Conservation (phyloP, 1,140 invertebrate genomes). For the Drosophila kohkoa region DNA sequence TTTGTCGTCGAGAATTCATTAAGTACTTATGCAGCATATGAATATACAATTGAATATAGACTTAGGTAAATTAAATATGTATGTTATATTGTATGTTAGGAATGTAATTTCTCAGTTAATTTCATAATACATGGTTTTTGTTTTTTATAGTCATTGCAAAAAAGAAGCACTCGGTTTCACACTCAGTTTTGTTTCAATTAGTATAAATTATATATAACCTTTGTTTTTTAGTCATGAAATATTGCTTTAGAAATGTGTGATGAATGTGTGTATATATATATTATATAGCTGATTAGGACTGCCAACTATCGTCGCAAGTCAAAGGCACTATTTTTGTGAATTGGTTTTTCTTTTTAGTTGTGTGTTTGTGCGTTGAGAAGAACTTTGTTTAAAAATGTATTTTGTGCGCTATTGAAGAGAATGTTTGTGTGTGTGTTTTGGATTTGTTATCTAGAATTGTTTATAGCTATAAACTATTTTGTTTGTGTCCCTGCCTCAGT, state of each 20-base stretch:
- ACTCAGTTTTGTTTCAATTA: slow-evolving; percentile 15
- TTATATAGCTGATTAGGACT: slow-evolving; percentile 34
- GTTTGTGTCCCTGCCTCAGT: slow-evolving; percentile 71
- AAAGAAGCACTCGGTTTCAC: slow-evolving; percentile 34
- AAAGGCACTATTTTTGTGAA: slow-evolving; percentile 74
- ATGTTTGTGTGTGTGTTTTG: slow-evolving; percentile 2
- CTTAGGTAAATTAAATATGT: slow-evolving; percentile 45
- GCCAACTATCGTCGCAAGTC: slow-evolving; percentile 48
- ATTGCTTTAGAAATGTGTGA: slow-evolving; percentile 28
- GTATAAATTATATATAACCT: not conserved
- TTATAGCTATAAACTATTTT: slow-evolving; percentile 67
- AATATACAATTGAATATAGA: slow-evolving; percentile 35
- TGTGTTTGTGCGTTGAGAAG: slow-evolving; percentile 14
- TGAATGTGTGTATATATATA: slow-evolving; percentile 7
- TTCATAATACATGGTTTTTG: slow-evolving; percentile 9
- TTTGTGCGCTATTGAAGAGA: slow-evolving; percentile 35
- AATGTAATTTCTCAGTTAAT: slow-evolving; percentile 57
- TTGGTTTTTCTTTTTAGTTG: not conserved
- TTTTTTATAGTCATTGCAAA: slow-evolving; percentile 31
- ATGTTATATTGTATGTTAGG: slow-evolving; percentile 39
- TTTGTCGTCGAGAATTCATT: slow-evolving; percentile 49
- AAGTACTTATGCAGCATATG: slow-evolving; percentile 64
- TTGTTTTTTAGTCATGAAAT: slow-evolving; percentile 10
- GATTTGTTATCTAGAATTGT: slow-evolving; percentile 22
- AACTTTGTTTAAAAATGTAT: slow-evolving; percentile 16